Percentiles rank a stretch among this genome's conserved stretches.
Conservation (phyloP, 2,113 vertebrate species). For the Lophura nycthemera region DNA sequence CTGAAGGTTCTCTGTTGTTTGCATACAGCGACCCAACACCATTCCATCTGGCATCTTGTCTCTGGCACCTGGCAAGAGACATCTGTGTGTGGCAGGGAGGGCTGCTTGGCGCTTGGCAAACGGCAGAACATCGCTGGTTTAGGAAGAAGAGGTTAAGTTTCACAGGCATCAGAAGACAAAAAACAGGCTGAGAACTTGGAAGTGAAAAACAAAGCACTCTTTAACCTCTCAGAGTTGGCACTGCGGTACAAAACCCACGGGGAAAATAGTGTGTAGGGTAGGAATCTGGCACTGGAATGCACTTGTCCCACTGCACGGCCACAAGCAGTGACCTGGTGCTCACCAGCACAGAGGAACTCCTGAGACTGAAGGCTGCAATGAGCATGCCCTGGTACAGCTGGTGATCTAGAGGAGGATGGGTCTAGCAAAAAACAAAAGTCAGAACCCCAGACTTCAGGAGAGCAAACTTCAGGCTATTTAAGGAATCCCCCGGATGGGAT, state of each 20-base stretch:
- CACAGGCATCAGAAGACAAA: constrained; percentile 22
- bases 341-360: too few species aligned
- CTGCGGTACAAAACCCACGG: neutral
- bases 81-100: neutral
- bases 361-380: too few species aligned
- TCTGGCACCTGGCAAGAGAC: neutral
- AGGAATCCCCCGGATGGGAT: too few species aligned
- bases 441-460: too few species aligned
- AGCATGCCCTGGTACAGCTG: too few species aligned
- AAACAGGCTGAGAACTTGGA: constrained; percentile 1
- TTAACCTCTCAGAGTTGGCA: constrained; percentile 14
- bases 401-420: too few species aligned
- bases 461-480: too few species aligned
- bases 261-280: neutral
- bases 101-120: neutral
- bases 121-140: neutral
- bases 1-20: neutral
- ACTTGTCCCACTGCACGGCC: neutral
- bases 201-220: constrained; percentile 21
- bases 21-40: neutral
- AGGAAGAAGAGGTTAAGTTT: constrained; percentile 18
- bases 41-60: neutral
- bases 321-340: neutral
- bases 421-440: too few species aligned
- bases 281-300: constrained; percentile 37